Base-by-base conservation (phyloP, 2,797 vertebrate genomes). In the Oreochromis grahami region DNA sequence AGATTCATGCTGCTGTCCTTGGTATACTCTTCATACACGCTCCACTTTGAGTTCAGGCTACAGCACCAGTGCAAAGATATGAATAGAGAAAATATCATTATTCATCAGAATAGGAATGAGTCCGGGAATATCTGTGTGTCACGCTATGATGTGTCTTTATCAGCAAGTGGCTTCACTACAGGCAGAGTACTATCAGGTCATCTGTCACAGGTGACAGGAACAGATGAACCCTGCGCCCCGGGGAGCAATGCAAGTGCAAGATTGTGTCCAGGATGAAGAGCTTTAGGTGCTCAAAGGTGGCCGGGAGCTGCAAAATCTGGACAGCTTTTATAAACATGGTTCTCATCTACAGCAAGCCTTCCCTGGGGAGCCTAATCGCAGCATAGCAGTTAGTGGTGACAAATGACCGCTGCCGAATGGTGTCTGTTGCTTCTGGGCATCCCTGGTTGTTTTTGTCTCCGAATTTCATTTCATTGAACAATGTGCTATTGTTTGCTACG, bases 381-480 rank as follows among this genome's bases (percentile, higher is more conserved):
- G 80, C 86, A 56, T 60, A 84, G 88, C 92, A 87, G 90, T 95
- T 93, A 93, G 90, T 32, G 76, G 82, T 93, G 95, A 95, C 92
- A 94, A 94, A 96, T 87, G 89, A 89, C 88, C 91, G 84, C 92
- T 88, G 88, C 41, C 91, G 89, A 92, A 84, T 84, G 84, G 76
- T 76, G 88, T 93, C 91, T 83, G 90, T 87, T 19, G 86, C 90
- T 84, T 79, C 81, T 17, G 51, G 50, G 48, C 50, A 26, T 88
- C 86, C 86, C 85, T 26, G 77, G 76, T 85, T 83, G 70, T 89
- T 91, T 84, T 84, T 84, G 82, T 88, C 87, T 90, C 84, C 12
- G 12, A 86, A 92, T 93, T 91, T 92, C 88, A 94, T 95, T 94
- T 93, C 82, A 55, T 77, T 91, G 83, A 92, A 94, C 93, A 94